Evolutionary conservation across 2,888 invertebrate genomes (phyloP).

Genomic region (Ectemnius continuus): DNA sequence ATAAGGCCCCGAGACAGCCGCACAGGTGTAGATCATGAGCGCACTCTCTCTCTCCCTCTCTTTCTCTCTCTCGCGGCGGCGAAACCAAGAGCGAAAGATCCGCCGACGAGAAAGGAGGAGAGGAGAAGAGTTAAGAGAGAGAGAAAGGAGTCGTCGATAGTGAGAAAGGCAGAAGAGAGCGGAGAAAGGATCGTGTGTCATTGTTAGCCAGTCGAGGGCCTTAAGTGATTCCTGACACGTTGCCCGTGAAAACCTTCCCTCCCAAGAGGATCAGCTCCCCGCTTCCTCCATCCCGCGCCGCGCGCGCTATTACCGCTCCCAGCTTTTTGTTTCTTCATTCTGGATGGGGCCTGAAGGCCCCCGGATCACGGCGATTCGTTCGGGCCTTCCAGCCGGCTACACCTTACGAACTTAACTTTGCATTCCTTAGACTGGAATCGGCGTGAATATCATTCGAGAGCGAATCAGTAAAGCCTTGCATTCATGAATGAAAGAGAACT

Average conservation of each 20-base stretch:
- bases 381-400: background rate
- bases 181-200: constrained; percentile 57
- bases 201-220: constrained; percentile 61
- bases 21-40: constrained; percentile 18
- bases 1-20: constrained; percentile 30
- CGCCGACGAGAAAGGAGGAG: background rate
- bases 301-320: constrained; percentile 52
- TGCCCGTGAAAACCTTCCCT: constrained; percentile 56
- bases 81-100: constrained; percentile 1
- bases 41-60: background rate
- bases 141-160: constrained; percentile 25
- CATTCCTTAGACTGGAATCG: no score
- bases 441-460: no score
- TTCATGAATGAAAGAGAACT: no score
- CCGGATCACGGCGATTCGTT: background rate
- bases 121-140: constrained; percentile 19
- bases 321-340: constrained; percentile 43
- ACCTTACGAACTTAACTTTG: no score
- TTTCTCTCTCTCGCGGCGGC: background rate
- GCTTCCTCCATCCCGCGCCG: constrained; percentile 14
- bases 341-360: constrained; percentile 4
- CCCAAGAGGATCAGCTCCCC: constrained; percentile 24
- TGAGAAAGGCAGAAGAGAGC: constrained; percentile 8
- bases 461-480: no score
- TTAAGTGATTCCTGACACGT: constrained; percentile 70